Base-by-base conservation (phyloP, 2,888 invertebrate species). In the Caenorhabditis drosophilae region DNA sequence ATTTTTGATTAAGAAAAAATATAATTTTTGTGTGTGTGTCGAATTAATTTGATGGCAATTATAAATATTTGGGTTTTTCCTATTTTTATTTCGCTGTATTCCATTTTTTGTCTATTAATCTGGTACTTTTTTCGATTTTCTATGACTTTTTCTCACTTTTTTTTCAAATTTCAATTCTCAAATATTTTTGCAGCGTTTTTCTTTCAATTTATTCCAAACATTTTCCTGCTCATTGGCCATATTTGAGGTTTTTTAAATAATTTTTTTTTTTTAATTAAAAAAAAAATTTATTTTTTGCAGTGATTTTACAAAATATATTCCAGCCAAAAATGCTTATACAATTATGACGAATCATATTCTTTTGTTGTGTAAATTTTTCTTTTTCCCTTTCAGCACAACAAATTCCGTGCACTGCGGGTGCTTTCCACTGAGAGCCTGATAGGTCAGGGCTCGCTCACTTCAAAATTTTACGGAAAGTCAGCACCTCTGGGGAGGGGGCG, bases 1-100 rank as follows among this genome's bases (percentile, higher is more conserved):
- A n/a, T n/a, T n/a, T n/a, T n/a, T n/a, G n/a, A n/a, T n/a, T n/a
- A n/a, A 4, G 50, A 61, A 44, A 50, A 25, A 54, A 60, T 11
- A 46, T 11, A 9, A 6, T 9, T 31, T 9, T 31, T 31, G 6
- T 31, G 31, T 31, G 31, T 31, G 31, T 12, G n/a, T n/a, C n/a
- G n/a, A n/a, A n/a, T n/a, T n/a, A n/a, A n/a, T n/a, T n/a, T 31
- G 6, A 63, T 63, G 63, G 54, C 63, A 63, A 58, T 63, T 50
- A 53, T 57, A 31, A 63, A 63, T 54, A 63, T 63, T 50, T 63
- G 63, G 63, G 53, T 63, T 31, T 58, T 63, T 50, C 63, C 63
- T 16, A 50, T 58, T 35, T 34, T 54, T 26, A 63, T 63, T 20
- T 57, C 63, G 4, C 18, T 63, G 2, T 63, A 63, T 50, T 63